Evolutionary conservation across 2,888 invertebrate species (phyloP).

Genomic region (Heteromyza rotundicornis): DNA sequence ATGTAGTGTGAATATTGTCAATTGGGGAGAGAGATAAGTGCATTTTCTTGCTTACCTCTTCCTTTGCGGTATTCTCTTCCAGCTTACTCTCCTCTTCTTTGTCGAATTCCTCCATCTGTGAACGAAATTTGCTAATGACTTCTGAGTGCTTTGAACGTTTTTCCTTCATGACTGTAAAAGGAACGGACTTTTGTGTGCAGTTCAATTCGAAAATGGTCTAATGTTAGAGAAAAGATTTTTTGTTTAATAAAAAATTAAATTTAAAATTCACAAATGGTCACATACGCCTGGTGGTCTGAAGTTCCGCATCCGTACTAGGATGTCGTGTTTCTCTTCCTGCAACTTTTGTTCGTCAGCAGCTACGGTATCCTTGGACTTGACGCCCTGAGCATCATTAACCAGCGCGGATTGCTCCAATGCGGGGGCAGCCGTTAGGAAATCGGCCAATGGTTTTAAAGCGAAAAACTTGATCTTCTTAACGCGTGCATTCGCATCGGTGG

Average conservation of each 20-base stretch:
- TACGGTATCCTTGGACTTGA: constrained; percentile 63
- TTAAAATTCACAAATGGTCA: too few relatives aligned
- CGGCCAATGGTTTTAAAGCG: constrained; percentile 63
- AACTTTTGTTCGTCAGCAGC: constrained; percentile 50
- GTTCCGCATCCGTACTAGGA: constrained; percentile 56
- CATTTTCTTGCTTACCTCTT: neutral
- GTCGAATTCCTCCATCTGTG: constrained; percentile 54
- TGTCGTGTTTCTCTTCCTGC: constrained; percentile 55
- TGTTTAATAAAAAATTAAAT: constrained; percentile 1
- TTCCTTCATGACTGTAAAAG: constrained; percentile 84
- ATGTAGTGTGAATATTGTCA: too few relatives aligned
- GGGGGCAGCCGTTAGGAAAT: constrained; percentile 49
- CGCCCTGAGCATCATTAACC: constrained; percentile 58
- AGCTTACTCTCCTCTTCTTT: constrained; percentile 45
- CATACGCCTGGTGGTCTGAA: constrained; percentile 59
- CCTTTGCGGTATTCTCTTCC: constrained; percentile 26
- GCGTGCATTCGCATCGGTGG: constrained; percentile 85
- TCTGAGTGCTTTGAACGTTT: constrained; percentile 79
- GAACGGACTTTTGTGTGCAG: constrained; percentile 77
- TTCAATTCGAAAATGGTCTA: constrained; percentile 91
- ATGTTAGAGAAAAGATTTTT: constrained; percentile 18
- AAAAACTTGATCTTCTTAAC: constrained; percentile 79
- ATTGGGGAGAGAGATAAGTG: too few relatives aligned
- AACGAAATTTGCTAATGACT: constrained; percentile 62
- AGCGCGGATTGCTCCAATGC: constrained; percentile 61